A percentile compares a stretch with the other conserved stretches of the same genome.
Evolutionary conservation across 2,797 vertebrate species (phyloP).

Genomic region (Enteromius treurensis): DNA sequence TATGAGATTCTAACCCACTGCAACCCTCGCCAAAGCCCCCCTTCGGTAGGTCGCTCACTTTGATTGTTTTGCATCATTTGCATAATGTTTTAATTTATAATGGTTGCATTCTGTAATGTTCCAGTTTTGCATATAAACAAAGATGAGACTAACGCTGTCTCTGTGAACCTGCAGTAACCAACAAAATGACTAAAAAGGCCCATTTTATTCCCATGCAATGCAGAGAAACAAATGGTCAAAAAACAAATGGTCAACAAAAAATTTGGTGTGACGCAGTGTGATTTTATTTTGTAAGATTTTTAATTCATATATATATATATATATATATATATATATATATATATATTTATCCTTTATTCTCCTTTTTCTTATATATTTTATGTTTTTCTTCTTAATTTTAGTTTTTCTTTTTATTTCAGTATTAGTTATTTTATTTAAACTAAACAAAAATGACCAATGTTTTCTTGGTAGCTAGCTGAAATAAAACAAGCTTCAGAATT

Average conservation of each 20-base stretch:
- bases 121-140: background rate
- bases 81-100: background rate
- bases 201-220: background rate
- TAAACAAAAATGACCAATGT: background rate
- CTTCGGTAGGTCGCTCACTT: constrained; percentile 72
- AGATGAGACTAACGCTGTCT: background rate
- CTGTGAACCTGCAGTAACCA: background rate
- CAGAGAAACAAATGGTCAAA: background rate
- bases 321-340: too few relatives aligned
- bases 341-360: background rate
- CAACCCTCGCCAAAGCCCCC: constrained; percentile 82
- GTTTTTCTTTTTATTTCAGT: background rate
- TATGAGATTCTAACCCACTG: constrained; percentile 92
- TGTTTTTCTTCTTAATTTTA: background rate
- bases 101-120: background rate
- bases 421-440: background rate
- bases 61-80: background rate
- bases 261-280: background rate
- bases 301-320: background rate
- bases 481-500: background rate
- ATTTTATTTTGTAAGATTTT: background rate
- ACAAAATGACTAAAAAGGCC: background rate
- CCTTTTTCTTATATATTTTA: background rate
- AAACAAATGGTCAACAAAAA: background rate
- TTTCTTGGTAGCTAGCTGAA: background rate